Evolutionary conservation across 2,888 invertebrate species (phyloP), one percentile per base, ranked within the genome.

Genomic region (Polyommatus iphigenia): DNA sequence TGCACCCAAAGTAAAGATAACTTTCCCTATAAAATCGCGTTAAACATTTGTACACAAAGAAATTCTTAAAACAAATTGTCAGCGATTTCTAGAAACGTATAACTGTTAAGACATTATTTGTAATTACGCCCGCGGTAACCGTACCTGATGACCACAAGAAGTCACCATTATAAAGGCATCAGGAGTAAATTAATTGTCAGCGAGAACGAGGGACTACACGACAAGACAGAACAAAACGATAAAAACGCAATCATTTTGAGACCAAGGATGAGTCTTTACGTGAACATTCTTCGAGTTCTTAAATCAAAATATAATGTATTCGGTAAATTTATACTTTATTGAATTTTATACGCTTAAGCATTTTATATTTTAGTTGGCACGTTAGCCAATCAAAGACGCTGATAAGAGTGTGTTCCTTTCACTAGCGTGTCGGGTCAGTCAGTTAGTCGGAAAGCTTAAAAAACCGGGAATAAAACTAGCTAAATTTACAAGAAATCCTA

Each of bases 101-200:
- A 67, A 67, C 18, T 32, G 29, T 67, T 67, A 20, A 67, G 67
- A 29, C 29, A 67, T 67, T 32, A 67, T 67, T 67, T 15, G 67
- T 32, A 67, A 67, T 67, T 67, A 67, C 32, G 67, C 62, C 20
- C 67, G 67, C 2, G 15, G 67, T 15, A 32, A 67, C 67, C 67
- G 29, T 67, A 67, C 29, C 67, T 32, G 67, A 67, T 67, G 67
- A 67, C 67, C 67, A 67, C 67, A 67, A 67, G 29, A 67, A 67
- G 29, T 15, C 67, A 67, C 67, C 29, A 67, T 67, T 67, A 67
- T 67, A 67, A 67, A 67, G 67, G 67, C 67, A 67, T 67, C 67
- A 67, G 67, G 67, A 67, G 10, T 67, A 67, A 67, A 67, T 62
- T 67, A 67, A 67, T 67, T 67, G 67, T 67, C 67, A 32, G 15